A percentile compares a stretch with the other conserved stretches of the same genome.
Conservation (phyloP, 2,888 invertebrate species). For the Anticlea derivata region DNA sequence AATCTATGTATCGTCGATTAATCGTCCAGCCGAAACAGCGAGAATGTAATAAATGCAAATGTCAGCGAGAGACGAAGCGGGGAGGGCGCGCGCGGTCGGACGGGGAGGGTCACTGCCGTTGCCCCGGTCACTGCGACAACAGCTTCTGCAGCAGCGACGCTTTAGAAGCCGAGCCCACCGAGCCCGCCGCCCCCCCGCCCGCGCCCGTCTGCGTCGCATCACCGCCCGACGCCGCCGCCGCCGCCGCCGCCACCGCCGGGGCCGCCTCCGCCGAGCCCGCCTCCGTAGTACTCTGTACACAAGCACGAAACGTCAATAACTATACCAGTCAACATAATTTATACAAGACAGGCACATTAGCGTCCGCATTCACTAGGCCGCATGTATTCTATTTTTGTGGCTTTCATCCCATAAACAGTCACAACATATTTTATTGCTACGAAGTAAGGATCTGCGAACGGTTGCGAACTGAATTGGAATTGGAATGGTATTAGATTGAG, state of each 20-base stretch:
- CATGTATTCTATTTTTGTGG: too few relatives aligned
- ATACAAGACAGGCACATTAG: slow-evolving; percentile 5
- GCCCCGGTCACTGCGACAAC: slow-evolving; percentile 88
- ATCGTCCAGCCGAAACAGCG: slow-evolving; percentile 53
- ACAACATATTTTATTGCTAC: too few relatives aligned
- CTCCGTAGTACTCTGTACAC: slow-evolving; percentile 78
- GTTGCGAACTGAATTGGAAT: too few relatives aligned
- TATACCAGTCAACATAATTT: not conserved
- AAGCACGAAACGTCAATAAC: slow-evolving; percentile 9
- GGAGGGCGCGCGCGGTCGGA: slow-evolving; percentile 19
- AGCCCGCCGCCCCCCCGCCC: slow-evolving; percentile 45
- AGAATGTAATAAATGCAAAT: slow-evolving; percentile 70
- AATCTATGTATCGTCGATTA: slow-evolving; percentile 51
- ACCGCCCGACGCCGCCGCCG: slow-evolving; percentile 49
- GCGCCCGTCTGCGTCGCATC: slow-evolving; percentile 52
- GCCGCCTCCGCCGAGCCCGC: slow-evolving; percentile 75
- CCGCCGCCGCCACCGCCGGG: slow-evolving; percentile 49
- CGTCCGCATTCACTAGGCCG: not conserved
- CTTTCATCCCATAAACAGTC: too few relatives aligned
- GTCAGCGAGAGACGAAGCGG: slow-evolving; percentile 43
- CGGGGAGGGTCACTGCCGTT: not conserved
- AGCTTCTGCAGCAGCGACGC: slow-evolving; percentile 94
- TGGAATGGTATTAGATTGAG: too few relatives aligned
- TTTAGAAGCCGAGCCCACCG: slow-evolving; percentile 72
- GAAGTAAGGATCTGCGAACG: too few relatives aligned